Conservation (phyloP, 2,888 invertebrate genomes). For the Endomychus coccineus region DNA sequence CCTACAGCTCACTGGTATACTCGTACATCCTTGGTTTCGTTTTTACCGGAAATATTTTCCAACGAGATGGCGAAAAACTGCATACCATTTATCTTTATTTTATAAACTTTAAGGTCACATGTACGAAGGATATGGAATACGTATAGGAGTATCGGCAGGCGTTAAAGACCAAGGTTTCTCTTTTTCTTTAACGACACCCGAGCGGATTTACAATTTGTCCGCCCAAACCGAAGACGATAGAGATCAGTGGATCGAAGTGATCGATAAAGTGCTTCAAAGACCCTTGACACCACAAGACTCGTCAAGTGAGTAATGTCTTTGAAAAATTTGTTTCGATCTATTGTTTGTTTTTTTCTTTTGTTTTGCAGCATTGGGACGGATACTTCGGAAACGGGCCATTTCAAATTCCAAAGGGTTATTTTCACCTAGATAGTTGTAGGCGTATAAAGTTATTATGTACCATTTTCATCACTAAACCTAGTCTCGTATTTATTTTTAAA, state of each 20-base stretch:
- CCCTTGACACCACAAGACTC: slow-evolving; percentile 74
- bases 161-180: slow-evolving; percentile 72
- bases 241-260: slow-evolving; percentile 70
- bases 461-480: too few species aligned
- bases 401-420: slow-evolving; percentile 71
- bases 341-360: slow-evolving; percentile 9
- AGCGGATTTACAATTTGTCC: slow-evolving; percentile 67
- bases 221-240: slow-evolving; percentile 70
- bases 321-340: slow-evolving; percentile 1
- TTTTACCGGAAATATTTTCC: too few species aligned
- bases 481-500: too few species aligned
- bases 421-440: slow-evolving; percentile 64
- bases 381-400: slow-evolving; percentile 63
- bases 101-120: slow-evolving; percentile 52
- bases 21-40: too few species aligned
- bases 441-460: too few species aligned
- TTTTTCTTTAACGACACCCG: slow-evolving; percentile 76
- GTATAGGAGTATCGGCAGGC: slow-evolving; percentile 58
- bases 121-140: slow-evolving; percentile 68
- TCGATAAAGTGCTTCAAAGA: slow-evolving; percentile 66
- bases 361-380: slow-evolving; percentile 61
- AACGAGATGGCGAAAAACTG: too few species aligned
- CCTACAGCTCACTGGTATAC: too few species aligned
- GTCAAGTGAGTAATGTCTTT: slow-evolving; percentile 49
- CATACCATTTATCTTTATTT: slow-evolving; percentile 5